phyloP scores from a whole-genome alignment of 2,888 invertebrate genomes.

The Chaetoderma sp. region DNA sequence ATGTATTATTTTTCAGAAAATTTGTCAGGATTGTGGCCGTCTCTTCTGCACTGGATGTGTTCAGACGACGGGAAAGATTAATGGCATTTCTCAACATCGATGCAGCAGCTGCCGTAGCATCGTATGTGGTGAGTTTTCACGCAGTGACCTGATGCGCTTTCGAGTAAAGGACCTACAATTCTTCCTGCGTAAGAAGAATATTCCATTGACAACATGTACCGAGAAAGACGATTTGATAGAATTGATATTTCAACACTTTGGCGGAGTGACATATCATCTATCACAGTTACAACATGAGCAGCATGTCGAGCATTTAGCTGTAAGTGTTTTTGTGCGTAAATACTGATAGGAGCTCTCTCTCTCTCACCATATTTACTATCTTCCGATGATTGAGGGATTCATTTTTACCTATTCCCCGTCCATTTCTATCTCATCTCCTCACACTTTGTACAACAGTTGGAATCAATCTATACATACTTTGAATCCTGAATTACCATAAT shows the following conservation, averaged over 20 bases:
- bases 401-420: too few relatives aligned
- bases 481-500: too few relatives aligned
- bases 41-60: conserved; percentile 57
- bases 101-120: conserved; percentile 60
- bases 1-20: conserved; percentile 56
- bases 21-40: conserved; percentile 56
- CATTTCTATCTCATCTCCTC: too few relatives aligned
- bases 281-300: conserved; percentile 41
- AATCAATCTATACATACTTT: too few relatives aligned
- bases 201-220: conserved; percentile 57
- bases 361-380: too few relatives aligned
- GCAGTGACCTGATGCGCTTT: conserved; percentile 54
- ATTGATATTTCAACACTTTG: conserved; percentile 50
- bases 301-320: conserved; percentile 44
- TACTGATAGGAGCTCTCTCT: neutral
- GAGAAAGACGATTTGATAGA: conserved; percentile 67
- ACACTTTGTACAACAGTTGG: too few relatives aligned
- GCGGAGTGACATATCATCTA: conserved; percentile 21
- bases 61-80: conserved; percentile 16
- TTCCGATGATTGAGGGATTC: too few relatives aligned
- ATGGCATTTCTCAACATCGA: conserved; percentile 37
- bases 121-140: conserved; percentile 53
- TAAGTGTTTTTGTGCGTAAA: conserved; percentile 30
- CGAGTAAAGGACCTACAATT: conserved; percentile 62
- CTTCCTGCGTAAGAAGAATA: conserved; percentile 54